These are phyloP conservation scores for Melanotaenia trifasciata DNA, from an alignment of 2,797 vertebrate genomes.

Conservation along the genomic window DNA sequence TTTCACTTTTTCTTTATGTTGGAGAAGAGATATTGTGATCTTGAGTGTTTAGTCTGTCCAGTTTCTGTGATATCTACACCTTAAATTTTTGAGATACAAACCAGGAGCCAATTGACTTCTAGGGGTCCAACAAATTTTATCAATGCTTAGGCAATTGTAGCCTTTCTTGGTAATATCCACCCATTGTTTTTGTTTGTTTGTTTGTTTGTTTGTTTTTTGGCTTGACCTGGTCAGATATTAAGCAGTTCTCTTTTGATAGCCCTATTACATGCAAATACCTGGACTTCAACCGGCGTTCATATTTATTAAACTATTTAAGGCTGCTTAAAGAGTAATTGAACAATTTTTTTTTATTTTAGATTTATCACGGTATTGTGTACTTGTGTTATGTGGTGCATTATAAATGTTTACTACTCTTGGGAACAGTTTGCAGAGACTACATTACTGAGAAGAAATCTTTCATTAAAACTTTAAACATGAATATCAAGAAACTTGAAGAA, in stretches of 20 bases:
- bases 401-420: not conserved
- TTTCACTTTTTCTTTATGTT: too few relatives aligned
- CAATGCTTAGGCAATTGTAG: not conserved
- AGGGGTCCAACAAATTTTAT: not conserved
- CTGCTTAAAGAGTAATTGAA: not conserved
- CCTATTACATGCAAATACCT: not conserved
- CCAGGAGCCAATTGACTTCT: not conserved
- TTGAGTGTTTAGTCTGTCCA: too few relatives aligned
- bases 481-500: slow-evolving; percentile 69
- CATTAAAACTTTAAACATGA: slow-evolving; percentile 52
- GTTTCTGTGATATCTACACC: not conserved
- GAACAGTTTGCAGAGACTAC: slow-evolving; percentile 65
- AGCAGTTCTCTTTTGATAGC: not conserved
- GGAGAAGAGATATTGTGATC: too few relatives aligned
- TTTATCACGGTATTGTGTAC: not conserved
- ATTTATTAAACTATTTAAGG: not conserved
- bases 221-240: not conserved
- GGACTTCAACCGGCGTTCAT: not conserved
- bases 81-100: not conserved
- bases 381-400: not conserved
- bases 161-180: not conserved
- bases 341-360: not conserved
- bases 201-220: not conserved
- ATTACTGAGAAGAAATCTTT: slow-evolving; percentile 69
- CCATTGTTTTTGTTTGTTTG: not conserved